A percentile compares a stretch with the other conserved stretches of the same genome.
These are phyloP conservation scores for Aramus guarauna DNA, from an alignment of 2,113 vertebrate species.

Conservation along the genomic window DNA sequence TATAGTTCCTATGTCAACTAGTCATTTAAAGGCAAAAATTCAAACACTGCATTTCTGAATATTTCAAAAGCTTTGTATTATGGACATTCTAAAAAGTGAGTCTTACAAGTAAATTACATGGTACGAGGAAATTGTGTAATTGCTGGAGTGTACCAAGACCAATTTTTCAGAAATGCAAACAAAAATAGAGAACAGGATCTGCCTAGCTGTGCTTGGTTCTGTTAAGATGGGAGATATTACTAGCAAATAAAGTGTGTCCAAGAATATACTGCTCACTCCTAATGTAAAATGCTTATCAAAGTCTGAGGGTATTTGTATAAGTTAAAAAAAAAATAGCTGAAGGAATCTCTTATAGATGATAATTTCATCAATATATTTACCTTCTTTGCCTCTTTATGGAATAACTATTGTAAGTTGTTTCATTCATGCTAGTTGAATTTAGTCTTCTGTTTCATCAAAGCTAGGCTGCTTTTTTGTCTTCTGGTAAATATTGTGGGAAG, in stretches of 20 bases:
- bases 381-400: background rate
- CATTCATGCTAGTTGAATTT: background rate
- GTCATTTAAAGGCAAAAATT: background rate
- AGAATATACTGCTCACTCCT: background rate
- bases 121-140: background rate
- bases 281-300: background rate
- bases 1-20: background rate
- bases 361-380: background rate
- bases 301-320: background rate
- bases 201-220: background rate
- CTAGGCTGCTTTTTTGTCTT: background rate
- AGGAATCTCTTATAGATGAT: background rate
- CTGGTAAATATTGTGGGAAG: background rate
- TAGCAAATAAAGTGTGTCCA: background rate
- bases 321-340: background rate
- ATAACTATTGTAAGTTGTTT: background rate
- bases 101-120: background rate
- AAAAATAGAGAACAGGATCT: background rate
- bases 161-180: background rate
- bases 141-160: background rate
- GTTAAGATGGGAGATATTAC: background rate
- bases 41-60: background rate
- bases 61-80: background rate
- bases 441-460: background rate
- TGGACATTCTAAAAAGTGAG: background rate